These are phyloP conservation scores for Scaptomyza pallida DNA, from an alignment of 1,140 invertebrate species.

Conservation along the genomic window DNA sequence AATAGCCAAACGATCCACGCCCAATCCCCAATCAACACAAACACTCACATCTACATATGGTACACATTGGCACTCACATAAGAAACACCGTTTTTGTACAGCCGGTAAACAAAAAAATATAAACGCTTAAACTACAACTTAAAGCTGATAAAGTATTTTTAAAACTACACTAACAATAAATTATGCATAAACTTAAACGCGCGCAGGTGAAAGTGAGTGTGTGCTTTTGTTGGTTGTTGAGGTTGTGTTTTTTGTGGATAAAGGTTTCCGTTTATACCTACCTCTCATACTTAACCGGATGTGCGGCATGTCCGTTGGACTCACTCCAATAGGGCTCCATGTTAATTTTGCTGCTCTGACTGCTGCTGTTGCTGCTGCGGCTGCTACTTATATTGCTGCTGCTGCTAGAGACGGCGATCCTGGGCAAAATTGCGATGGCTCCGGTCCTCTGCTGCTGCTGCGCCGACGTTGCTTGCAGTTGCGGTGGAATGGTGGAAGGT, in stretches of 20 bases:
- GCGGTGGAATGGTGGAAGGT: constrained; percentile 77
- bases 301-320: constrained; percentile 81
- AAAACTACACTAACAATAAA: constrained; percentile 44
- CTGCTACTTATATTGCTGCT: constrained; percentile 24
- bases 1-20: constrained; percentile 62
- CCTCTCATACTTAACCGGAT: constrained; percentile 84
- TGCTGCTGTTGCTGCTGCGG: constrained; percentile 5
- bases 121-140: constrained; percentile 38
- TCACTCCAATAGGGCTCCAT: constrained; percentile 84
- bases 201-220: constrained; percentile 72
- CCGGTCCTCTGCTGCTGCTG: constrained; percentile 35
- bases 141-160: constrained; percentile 13
- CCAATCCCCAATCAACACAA: constrained; percentile 36
- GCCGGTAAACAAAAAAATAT: not conserved
- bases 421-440: constrained; percentile 37
- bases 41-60: constrained; percentile 34
- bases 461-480: constrained; percentile 68
- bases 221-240: constrained; percentile 26
- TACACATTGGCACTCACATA: constrained; percentile 16
- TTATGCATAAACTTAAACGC: constrained; percentile 62
- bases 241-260: constrained; percentile 1
- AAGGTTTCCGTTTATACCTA: constrained; percentile 61
- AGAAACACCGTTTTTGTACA: constrained; percentile 21
- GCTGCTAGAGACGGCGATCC: constrained; percentile 25
- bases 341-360: constrained; percentile 17